These are phyloP conservation scores for Volucella zonaria DNA, from an alignment of 2,888 invertebrate genomes.

Conservation along the genomic window DNA sequence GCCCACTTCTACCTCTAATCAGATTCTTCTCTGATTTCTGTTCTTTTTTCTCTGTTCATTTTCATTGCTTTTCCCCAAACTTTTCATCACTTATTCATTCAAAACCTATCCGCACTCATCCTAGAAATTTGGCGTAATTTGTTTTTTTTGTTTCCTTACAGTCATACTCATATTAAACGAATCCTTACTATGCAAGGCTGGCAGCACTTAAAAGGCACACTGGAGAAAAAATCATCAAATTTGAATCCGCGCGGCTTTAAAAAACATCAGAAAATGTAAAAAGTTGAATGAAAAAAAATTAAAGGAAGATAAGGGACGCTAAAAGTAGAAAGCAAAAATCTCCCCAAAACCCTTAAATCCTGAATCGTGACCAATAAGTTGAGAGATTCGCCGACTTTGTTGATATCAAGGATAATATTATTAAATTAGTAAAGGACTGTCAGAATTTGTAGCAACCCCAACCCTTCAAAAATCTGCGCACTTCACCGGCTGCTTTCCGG, in stretches of 20 bases:
- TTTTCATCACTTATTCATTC: constrained; percentile 41
- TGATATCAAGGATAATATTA: constrained; percentile 55
- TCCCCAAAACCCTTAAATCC: constrained; percentile 36
- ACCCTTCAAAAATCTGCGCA: background rate
- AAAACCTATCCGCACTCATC: constrained; percentile 45
- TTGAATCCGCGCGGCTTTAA: constrained; percentile 31
- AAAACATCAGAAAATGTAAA: background rate
- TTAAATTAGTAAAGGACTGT: constrained; percentile 63
- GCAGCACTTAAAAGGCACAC: background rate
- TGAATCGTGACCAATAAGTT: constrained; percentile 47
- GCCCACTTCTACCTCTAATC: constrained; percentile 22
- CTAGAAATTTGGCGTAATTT: constrained; percentile 26
- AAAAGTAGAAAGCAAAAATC: constrained; percentile 2
- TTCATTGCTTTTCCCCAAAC: background rate
- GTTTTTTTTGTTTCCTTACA: background rate
- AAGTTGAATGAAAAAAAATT: background rate
- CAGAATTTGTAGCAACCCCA: constrained; percentile 22
- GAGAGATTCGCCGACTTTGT: constrained; percentile 53
- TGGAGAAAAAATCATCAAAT: constrained; percentile 28
- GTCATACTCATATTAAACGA: constrained; percentile 35
- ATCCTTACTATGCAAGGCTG: constrained; percentile 5
- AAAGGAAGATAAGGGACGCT: background rate
- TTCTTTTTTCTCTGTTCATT: constrained; percentile 5
- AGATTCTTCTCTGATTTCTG: background rate
- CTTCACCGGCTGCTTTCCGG: background rate